Conservation (phyloP, 2,113 vertebrate genomes). For the Rallus limicola region DNA sequence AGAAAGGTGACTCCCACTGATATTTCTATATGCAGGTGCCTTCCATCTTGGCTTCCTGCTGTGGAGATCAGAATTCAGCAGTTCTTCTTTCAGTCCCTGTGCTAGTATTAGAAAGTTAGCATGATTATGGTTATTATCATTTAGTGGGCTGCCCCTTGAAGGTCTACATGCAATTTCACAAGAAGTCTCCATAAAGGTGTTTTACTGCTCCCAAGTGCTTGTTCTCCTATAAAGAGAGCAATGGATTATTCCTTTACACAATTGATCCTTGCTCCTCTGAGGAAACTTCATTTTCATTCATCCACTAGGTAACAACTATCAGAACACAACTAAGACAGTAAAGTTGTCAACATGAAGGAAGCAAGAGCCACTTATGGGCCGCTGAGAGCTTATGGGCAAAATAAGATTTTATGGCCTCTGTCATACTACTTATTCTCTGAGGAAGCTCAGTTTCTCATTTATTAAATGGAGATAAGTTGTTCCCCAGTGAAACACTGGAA, state of each 20-base stretch:
- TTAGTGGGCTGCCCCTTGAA: not conserved
- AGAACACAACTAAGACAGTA: not conserved
- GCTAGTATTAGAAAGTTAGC: not conserved
- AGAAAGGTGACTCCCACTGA: not conserved
- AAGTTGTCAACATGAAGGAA: not conserved
- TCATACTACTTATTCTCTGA: not conserved
- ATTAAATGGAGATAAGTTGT: not conserved
- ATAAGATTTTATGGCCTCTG: not conserved
- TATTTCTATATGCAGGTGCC: not conserved
- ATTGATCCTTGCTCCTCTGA: not conserved
- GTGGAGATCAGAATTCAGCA: not conserved
- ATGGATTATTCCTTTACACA: not conserved
- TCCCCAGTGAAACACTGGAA: not conserved
- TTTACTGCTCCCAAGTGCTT: not conserved
- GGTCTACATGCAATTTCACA: not conserved
- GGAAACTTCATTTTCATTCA: not conserved
- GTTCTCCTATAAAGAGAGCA: not conserved
- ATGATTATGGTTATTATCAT: not conserved
- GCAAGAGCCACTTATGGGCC: not conserved
- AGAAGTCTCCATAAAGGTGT: not conserved
- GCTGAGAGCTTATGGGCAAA: not conserved
- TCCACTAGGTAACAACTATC: not conserved
- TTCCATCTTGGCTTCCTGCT: not conserved
- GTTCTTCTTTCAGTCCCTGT: not conserved
- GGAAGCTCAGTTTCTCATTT: not conserved